Evolutionary conservation across 2,888 invertebrate genomes (phyloP).

Genomic region (Aromia moschata): DNA sequence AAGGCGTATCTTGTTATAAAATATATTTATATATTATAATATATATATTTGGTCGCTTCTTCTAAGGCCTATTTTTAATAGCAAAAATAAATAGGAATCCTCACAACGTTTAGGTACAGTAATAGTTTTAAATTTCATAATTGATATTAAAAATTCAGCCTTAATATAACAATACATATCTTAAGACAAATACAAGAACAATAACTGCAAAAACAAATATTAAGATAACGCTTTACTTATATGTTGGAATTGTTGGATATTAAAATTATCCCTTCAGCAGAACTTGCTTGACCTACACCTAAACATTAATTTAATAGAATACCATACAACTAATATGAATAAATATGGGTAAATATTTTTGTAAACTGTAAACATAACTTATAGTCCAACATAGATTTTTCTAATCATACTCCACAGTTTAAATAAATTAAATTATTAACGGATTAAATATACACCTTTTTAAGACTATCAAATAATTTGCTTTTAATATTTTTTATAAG

Average conservation of each 20-base stretch:
- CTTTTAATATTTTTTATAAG: too few relatives aligned
- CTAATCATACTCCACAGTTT: too few relatives aligned
- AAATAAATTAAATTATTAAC: too few relatives aligned
- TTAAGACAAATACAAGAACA: slow-evolving; percentile 17
- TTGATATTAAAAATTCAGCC: slow-evolving; percentile 34
- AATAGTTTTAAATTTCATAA: slow-evolving; percentile 25
- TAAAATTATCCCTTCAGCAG: slow-evolving; percentile 1
- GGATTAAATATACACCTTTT: too few relatives aligned
- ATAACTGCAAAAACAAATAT: neutral
- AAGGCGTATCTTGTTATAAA: slow-evolving; percentile 58
- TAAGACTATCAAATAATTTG: too few relatives aligned
- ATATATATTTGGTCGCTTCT: slow-evolving; percentile 58
- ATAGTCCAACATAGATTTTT: too few relatives aligned
- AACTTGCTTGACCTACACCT: too few relatives aligned
- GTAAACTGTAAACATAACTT: too few relatives aligned
- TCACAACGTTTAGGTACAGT: slow-evolving; percentile 26
- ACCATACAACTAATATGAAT: too few relatives aligned
- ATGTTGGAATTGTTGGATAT: neutral
- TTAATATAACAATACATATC: slow-evolving; percentile 27
- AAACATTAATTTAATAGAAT: too few relatives aligned
- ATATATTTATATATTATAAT: slow-evolving; percentile 44
- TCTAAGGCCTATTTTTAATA: slow-evolving; percentile 42
- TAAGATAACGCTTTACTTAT: slow-evolving; percentile 2
- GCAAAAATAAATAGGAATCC: slow-evolving; percentile 36
- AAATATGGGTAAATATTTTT: too few relatives aligned